Evolutionary conservation across 1,140 invertebrate genomes (phyloP).

Genomic region (Caenorhabditis remanei): DNA sequence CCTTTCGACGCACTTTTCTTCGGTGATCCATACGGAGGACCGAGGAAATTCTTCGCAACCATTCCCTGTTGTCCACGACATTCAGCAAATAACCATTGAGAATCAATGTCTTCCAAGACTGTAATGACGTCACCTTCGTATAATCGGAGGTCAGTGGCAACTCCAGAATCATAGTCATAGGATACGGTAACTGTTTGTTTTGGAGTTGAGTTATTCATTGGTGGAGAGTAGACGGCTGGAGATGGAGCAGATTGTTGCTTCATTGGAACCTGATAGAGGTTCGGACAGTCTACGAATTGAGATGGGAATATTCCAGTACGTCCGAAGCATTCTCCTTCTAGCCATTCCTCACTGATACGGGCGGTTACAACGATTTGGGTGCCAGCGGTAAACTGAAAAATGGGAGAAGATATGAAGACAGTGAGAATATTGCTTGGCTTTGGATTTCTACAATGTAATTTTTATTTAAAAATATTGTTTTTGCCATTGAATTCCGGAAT

Average conservation of each 20-base stretch:
- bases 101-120: constrained; percentile 54
- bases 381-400: constrained; percentile 50
- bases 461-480: background rate
- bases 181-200: constrained; percentile 39
- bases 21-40: constrained; percentile 20
- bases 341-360: constrained; percentile 55
- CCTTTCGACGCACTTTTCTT: constrained; percentile 1
- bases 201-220: background rate
- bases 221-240: background rate
- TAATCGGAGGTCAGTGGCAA: constrained; percentile 27
- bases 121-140: constrained; percentile 52
- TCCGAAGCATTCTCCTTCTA: constrained; percentile 42
- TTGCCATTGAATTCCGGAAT: background rate
- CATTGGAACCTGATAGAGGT: constrained; percentile 44
- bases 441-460: background rate
- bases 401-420: too few species aligned
- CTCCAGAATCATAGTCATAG: constrained; percentile 60
- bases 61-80: constrained; percentile 49
- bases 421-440: background rate
- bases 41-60: constrained; percentile 45
- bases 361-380: constrained; percentile 35
- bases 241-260: background rate
- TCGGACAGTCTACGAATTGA: constrained; percentile 55
- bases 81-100: constrained; percentile 49
- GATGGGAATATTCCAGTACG: constrained; percentile 51